phyloP scores from a whole-genome alignment of 2,888 invertebrate genomes.

The Harpalus rubripes region DNA sequence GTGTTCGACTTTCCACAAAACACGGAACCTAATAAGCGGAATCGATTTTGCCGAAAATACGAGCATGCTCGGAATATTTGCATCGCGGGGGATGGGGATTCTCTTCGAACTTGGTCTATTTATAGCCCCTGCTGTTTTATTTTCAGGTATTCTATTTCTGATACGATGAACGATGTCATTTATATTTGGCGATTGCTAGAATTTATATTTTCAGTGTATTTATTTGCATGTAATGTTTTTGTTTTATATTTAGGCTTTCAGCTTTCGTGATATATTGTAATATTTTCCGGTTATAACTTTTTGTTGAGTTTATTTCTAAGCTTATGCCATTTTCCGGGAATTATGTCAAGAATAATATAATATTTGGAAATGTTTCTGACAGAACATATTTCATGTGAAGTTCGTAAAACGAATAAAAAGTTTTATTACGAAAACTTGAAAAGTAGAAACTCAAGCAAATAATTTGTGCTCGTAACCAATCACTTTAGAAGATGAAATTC shows the following conservation, averaged over 20 bases:
- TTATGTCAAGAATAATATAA: not conserved
- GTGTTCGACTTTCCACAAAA: slow-evolving; percentile 6
- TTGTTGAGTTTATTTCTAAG: not conserved
- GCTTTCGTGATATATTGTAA: slow-evolving; percentile 2
- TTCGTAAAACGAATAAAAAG: not conserved
- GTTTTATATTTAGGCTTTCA: slow-evolving; percentile 15
- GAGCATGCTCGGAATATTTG: slow-evolving; percentile 20
- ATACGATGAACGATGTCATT: not conserved
- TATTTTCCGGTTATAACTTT: slow-evolving; percentile 6
- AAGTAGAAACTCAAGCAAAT: not conserved
- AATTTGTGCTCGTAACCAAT: not conserved
- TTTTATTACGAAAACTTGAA: not conserved
- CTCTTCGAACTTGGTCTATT: slow-evolving; percentile 16
- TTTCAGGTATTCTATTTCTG: slow-evolving; percentile 21
- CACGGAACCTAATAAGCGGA: not conserved
- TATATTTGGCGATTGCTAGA: slow-evolving; percentile 11
- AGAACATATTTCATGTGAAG: not conserved
- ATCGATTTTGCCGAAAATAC: slow-evolving; percentile 26
- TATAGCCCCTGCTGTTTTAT: slow-evolving; percentile 14
- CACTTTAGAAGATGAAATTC: slow-evolving; percentile 6
- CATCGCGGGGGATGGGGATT: slow-evolving; percentile 2
- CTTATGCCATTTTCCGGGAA: too few relatives aligned
- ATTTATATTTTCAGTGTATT: slow-evolving; percentile 11
- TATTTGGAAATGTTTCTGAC: slow-evolving; percentile 14
- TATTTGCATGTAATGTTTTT: slow-evolving; percentile 28